phyloP scores from a whole-genome alignment of 2,113 vertebrate genomes.

The Taxidea taxus region DNA sequence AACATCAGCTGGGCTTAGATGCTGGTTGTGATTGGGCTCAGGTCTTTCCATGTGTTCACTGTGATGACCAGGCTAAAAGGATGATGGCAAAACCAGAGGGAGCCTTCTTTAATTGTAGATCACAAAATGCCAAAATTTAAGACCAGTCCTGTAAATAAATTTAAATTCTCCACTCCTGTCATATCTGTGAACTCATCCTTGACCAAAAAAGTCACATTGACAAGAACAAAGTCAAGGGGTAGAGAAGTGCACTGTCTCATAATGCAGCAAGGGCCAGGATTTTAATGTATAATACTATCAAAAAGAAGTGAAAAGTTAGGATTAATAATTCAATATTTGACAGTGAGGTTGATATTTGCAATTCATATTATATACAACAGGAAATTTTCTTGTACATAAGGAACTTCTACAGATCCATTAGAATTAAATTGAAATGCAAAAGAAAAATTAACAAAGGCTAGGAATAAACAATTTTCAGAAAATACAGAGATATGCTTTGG shows the following conservation, averaged over 20 bases:
- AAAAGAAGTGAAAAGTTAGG: not conserved
- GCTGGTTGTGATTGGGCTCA: not conserved
- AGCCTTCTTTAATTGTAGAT: not conserved
- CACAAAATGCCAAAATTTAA: not conserved
- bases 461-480: not conserved
- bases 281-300: not conserved
- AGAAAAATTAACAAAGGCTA: not conserved
- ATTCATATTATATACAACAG: not conserved
- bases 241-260: not conserved
- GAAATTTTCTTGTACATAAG: not conserved
- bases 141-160: not conserved
- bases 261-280: not conserved
- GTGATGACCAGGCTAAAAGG: not conserved
- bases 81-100: no score
- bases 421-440: not conserved
- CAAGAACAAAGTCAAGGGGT: not conserved
- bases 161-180: not conserved
- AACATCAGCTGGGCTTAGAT: not conserved
- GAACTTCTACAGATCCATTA: not conserved
- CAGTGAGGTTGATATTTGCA: not conserved
- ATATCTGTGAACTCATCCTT: not conserved
- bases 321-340: not conserved
- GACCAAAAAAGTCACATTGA: not conserved
- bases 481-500: not conserved
- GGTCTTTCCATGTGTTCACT: rapidly evolving